These are phyloP conservation scores for Oplegnathus fasciatus DNA, from an alignment of 2,113 vertebrate genomes.

Conservation along the genomic window DNA sequence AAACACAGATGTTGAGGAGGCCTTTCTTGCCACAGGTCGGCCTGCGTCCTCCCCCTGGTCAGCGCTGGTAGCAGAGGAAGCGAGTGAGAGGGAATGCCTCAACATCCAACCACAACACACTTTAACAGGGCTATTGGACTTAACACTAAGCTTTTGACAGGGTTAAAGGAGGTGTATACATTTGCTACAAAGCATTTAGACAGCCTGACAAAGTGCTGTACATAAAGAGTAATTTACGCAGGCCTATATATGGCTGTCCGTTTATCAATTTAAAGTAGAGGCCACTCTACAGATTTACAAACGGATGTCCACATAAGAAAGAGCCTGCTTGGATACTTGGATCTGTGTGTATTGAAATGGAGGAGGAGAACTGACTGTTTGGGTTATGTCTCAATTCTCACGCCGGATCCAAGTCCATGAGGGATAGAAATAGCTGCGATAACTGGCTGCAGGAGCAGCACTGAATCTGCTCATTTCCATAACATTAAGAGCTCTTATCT, in stretches of 20 bases:
- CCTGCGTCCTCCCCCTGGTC: conserved; percentile 70
- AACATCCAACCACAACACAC: conserved; percentile 57
- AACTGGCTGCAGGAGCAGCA: conserved; percentile 12
- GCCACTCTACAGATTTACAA: conserved; percentile 21
- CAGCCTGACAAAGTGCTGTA: conserved; percentile 44
- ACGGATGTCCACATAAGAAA: conserved; percentile 19
- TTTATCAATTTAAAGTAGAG: conserved; percentile 47
- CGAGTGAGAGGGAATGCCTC: conserved; percentile 37
- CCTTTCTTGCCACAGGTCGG: conserved; percentile 78
- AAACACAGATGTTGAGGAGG: conserved; percentile 87
- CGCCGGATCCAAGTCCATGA: conserved; percentile 1
- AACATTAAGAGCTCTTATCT: conserved; percentile 49
- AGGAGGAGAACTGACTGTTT: conserved; percentile 25
- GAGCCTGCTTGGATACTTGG: conserved; percentile 9
- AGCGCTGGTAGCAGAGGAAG: conserved; percentile 50
- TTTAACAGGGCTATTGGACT: conserved; percentile 59
- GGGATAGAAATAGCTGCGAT: not conserved
- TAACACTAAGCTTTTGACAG: conserved; percentile 50
- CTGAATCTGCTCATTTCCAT: conserved; percentile 48
- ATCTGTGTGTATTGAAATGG: conserved; percentile 19
- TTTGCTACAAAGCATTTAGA: conserved; percentile 38
- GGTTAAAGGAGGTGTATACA: conserved; percentile 35
- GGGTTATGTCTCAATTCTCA: conserved; percentile 43
- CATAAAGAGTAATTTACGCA: conserved; percentile 58
- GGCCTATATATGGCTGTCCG: conserved; percentile 2